phyloP scores from a whole-genome alignment of 2,113 vertebrate species.

The Cyprinodon brontotheroides region DNA sequence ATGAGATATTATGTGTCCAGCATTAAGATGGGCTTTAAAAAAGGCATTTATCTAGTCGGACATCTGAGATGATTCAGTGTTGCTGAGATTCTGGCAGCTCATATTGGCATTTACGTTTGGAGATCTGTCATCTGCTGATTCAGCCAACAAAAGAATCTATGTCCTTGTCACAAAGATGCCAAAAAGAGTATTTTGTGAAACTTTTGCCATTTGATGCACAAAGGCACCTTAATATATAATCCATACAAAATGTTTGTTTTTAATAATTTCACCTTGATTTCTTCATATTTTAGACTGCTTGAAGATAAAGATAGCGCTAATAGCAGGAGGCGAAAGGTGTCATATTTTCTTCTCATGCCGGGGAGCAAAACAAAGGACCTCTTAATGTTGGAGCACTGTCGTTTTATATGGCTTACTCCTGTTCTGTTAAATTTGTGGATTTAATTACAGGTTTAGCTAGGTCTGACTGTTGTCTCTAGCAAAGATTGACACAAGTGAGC shows the following conservation, averaged over 20 bases:
- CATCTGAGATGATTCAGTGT: conserved; percentile 34
- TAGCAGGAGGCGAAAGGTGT: too few relatives aligned
- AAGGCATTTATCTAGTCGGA: conserved; percentile 38
- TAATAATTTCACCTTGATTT: not conserved
- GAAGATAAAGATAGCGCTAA: not conserved
- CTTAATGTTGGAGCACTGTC: conserved; percentile 11
- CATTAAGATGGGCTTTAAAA: conserved; percentile 41
- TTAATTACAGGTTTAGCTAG: conserved; percentile 30
- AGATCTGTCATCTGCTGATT: conserved; percentile 13
- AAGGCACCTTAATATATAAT: not conserved
- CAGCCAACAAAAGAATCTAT: not conserved
- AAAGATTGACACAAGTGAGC: conserved; percentile 2
- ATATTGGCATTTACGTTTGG: conserved; percentile 21
- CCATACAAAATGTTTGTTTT: not conserved
- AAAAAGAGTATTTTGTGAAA: conserved; percentile 6
- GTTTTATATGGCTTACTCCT: conserved; percentile 22
- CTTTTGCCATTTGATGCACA: not conserved
- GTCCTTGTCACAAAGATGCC: conserved; percentile 14
- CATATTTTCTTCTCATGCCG: conserved; percentile 15
- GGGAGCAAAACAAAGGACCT: conserved; percentile 24
- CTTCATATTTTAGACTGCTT: not conserved
- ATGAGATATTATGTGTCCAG: conserved; percentile 49
- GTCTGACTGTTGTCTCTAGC: conserved; percentile 4
- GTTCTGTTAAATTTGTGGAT: conserved; percentile 24
- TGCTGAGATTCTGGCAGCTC: conserved; percentile 10